Evolutionary conservation across 1,140 invertebrate genomes (phyloP).

Genomic region (Drosophila aff.): DNA sequence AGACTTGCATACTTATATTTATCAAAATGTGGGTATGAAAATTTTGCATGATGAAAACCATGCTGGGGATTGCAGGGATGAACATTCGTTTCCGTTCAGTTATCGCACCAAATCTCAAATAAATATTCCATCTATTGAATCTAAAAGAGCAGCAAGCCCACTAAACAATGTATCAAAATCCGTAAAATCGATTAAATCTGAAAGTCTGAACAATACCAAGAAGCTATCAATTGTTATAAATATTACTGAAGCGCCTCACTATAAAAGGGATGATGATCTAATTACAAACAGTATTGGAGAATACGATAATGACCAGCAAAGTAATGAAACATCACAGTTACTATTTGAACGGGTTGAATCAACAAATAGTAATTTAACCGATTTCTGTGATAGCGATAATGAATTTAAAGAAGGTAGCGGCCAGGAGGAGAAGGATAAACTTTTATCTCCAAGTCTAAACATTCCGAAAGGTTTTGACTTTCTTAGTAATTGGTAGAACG

Average conservation of each 20-base stretch:
- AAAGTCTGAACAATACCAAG: neutral
- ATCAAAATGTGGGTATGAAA: conserved; percentile 61
- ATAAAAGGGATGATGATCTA: neutral
- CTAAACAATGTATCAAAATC: neutral
- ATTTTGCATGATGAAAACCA: conserved; percentile 67
- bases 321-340: conserved; percentile 26
- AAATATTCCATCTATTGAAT: conserved; percentile 50
- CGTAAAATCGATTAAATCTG: neutral
- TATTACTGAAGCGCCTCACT: neutral
- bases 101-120: conserved; percentile 77
- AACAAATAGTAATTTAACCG: conserved; percentile 22
- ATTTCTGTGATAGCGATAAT: conserved; percentile 49
- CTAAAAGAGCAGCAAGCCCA: neutral
- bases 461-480: conserved; percentile 81
- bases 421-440: conserved; percentile 48
- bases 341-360: conserved; percentile 21
- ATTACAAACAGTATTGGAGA: neutral
- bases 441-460: conserved; percentile 54
- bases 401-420: conserved; percentile 42
- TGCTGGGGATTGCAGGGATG: conserved; percentile 59
- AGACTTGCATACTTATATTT: conserved; percentile 51
- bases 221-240: neutral
- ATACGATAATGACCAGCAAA: conserved; percentile 6
- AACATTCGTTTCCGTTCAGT: conserved; percentile 77
- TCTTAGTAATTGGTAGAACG: conserved; percentile 74